phyloP scores from a whole-genome alignment of 2,888 invertebrate species.

The Drosophila siamana region DNA sequence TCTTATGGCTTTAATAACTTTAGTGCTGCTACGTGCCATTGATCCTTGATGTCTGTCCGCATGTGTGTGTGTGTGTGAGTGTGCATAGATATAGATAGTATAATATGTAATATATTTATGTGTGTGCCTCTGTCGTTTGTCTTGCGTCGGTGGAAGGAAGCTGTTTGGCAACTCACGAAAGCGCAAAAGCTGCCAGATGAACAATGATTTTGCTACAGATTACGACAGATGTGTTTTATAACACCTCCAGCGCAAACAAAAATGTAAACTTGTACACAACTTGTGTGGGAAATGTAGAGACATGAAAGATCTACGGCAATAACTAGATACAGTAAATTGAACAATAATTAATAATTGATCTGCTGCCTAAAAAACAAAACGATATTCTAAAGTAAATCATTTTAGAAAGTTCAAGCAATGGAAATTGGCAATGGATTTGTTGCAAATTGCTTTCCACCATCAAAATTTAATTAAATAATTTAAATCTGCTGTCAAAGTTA shows the following conservation, averaged over 20 bases:
- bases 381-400: too few relatives aligned
- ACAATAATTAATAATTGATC: too few relatives aligned
- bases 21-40: slow-evolving; percentile 78
- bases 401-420: too few relatives aligned
- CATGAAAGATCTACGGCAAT: too few relatives aligned
- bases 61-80: not conserved
- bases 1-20: slow-evolving; percentile 78
- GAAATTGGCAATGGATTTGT: too few relatives aligned
- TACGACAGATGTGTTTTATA: not conserved
- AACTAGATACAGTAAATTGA: too few relatives aligned
- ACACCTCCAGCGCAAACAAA: not conserved
- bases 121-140: slow-evolving; percentile 3
- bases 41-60: slow-evolving; percentile 65
- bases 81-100: slow-evolving; percentile 25
- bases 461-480: too few relatives aligned
- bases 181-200: not conserved
- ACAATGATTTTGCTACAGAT: not conserved
- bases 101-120: not conserved
- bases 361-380: too few relatives aligned
- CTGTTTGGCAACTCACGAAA: not conserved
- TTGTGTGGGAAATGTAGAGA: not conserved
- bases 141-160: slow-evolving; percentile 3
- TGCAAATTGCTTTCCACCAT: too few relatives aligned
- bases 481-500: too few relatives aligned
- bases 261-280: not conserved